phyloP scores from a whole-genome alignment of 2,888 invertebrate genomes.

The Leptogaster cylindrica region DNA sequence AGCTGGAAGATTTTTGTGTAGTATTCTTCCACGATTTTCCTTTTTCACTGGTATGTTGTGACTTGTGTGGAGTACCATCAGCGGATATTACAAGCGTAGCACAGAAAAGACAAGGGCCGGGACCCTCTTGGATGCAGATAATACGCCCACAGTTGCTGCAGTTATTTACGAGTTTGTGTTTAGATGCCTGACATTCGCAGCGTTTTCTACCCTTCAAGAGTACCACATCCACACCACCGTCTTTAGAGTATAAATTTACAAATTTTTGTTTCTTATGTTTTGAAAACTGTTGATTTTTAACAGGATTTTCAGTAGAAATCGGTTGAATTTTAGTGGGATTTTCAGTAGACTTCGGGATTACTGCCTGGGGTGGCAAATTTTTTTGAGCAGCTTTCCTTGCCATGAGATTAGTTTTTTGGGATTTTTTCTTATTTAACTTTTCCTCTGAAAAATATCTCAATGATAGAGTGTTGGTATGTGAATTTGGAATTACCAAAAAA shows the following conservation, averaged over 20 bases:
- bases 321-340: no score
- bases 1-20: slow-evolving; percentile 71
- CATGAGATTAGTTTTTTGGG: not conserved
- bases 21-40: slow-evolving; percentile 70
- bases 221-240: slow-evolving; percentile 70
- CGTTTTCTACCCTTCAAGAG: slow-evolving; percentile 76
- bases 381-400: slow-evolving; percentile 18
- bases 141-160: slow-evolving; percentile 93
- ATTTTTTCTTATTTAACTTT: not conserved
- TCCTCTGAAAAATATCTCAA: not conserved
- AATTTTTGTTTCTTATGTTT: slow-evolving; percentile 78
- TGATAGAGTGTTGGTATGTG: not conserved
- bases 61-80: no score
- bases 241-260: slow-evolving; percentile 76
- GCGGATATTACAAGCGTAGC: slow-evolving; percentile 81
- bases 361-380: slow-evolving; percentile 50
- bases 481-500: slow-evolving; percentile 65
- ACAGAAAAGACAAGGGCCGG: slow-evolving; percentile 95
- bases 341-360: no score
- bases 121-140: slow-evolving; percentile 94
- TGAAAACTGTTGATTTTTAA: no score
- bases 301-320: not conserved
- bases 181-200: slow-evolving; percentile 92
- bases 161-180: slow-evolving; percentile 90
- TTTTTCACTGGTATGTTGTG: no score